Evolutionary conservation across 92 coral and sea anemone species (phyloP), one percentile per base, ranked within the genome.

Genomic region (Epizoanthus stellaris): DNA sequence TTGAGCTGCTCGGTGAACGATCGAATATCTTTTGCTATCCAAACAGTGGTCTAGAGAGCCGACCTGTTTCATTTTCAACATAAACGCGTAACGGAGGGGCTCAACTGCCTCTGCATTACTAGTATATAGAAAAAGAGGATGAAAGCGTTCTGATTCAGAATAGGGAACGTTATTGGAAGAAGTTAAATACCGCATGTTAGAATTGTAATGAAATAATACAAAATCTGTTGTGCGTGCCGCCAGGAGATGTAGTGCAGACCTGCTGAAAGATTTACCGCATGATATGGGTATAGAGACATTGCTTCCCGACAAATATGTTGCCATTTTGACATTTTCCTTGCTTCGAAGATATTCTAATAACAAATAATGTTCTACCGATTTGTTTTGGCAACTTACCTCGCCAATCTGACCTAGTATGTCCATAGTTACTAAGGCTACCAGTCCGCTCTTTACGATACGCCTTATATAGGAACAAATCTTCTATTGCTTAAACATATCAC

Each of bases 1-100:
- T 16, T 76, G 81, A 38, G 81, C 68, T 1, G 81, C 81, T 8
- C 81, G 57, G 42, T 76, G 81, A 17, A 76, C 67, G 9, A 17
- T 20, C 0, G 81, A 59, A 9, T 56, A 76, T 59, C 81, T 68
- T 57, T 76, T 56, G 17, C 56, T 58, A 47, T 76, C 81, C 10
- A 59, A 59, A 23, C 81, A 76, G 30, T 58, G 36, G 34, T 58
- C 81, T 36, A 76, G 81, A 76, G 59, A 76, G 6, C 2, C 15
- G 25, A 9, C 57, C 25, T 14, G 25, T 56, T 75, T 59, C 68
- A 3, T 17, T 76, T 14, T 20, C 23, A 17, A 17, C 12, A 8
- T 36, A 76, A n/a, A 58, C 54, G 4, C 3, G 17, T 14, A 57
- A 36, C 3, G 59, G 17, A 63, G 67, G 59, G 2, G 9, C 4